A percentile compares a stretch with the other conserved stretches of the same genome.
Conservation (phyloP, 1,140 invertebrate species). For the Micrasema minimum region DNA sequence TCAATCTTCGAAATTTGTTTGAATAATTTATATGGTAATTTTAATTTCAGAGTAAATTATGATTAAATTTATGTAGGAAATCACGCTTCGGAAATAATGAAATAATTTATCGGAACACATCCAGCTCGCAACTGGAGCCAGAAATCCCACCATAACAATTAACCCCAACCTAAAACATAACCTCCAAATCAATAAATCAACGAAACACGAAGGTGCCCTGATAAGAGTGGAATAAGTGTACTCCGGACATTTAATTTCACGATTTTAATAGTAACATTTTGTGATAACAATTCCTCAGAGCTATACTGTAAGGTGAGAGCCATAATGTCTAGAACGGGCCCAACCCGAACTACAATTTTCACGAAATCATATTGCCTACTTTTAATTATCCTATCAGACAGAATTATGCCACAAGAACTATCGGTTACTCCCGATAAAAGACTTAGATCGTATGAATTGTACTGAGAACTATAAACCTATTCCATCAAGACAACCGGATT, state of each 20-base stretch:
- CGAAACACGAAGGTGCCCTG: conserved; percentile 43
- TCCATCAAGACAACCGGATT: no score
- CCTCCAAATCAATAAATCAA: conserved; percentile 41
- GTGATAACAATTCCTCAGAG: conserved; percentile 45
- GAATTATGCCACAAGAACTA: conserved; percentile 47
- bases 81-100: no score
- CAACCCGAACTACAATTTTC: conserved; percentile 26
- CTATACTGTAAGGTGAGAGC: conserved; percentile 25
- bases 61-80: no score
- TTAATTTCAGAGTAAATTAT: no score
- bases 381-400: conserved; percentile 40
- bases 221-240: conserved; percentile 34
- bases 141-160: conserved; percentile 38
- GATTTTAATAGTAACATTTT: conserved; percentile 46
- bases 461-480: conserved; percentile 42
- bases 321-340: conserved; percentile 36
- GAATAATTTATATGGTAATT: neutral
- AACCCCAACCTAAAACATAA: conserved; percentile 35
- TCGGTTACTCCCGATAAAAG: conserved; percentile 22
- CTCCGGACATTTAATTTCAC: conserved; percentile 43
- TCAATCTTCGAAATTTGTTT: neutral
- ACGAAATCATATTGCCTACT: conserved; percentile 38
- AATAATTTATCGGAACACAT: conserved; percentile 27
- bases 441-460: conserved; percentile 25
- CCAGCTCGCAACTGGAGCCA: neutral